Conservation (phyloP, 2,888 invertebrate species). For the Lycocerus yunnanus region DNA sequence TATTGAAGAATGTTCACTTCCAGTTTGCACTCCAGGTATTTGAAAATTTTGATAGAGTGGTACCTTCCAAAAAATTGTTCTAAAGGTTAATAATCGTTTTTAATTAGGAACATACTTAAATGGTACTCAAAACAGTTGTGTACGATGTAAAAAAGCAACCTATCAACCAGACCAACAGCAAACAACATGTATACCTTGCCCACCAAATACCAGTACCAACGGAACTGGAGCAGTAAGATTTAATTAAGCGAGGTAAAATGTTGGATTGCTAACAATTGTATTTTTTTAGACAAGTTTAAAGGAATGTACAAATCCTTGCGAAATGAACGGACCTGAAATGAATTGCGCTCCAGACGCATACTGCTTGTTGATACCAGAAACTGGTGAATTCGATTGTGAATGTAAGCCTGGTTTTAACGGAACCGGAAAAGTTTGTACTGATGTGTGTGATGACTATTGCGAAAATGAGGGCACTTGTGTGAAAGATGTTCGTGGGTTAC, state of each 20-base stretch:
- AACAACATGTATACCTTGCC: conserved; percentile 83
- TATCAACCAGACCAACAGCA: conserved; percentile 91
- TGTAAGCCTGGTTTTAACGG: conserved; percentile 94
- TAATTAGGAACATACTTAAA: conserved; percentile 78
- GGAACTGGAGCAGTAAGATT: conserved; percentile 76
- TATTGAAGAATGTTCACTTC: conserved; percentile 89
- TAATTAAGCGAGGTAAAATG: background rate
- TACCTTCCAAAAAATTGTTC: background rate
- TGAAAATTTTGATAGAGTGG: too few species aligned
- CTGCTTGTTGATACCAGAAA: conserved; percentile 82
- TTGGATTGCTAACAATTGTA: background rate
- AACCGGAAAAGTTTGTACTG: conserved; percentile 79
- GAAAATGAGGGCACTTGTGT: conserved; percentile 89
- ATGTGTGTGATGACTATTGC: conserved; percentile 84
- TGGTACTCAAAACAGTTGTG: conserved; percentile 82
- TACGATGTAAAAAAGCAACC: conserved; percentile 85
- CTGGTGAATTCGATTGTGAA: conserved; percentile 85
- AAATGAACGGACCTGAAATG: conserved; percentile 79
- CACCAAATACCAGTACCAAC: conserved; percentile 88
- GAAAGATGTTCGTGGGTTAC: conserved; percentile 81
- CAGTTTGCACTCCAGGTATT: conserved; percentile 77
- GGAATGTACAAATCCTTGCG: conserved; percentile 91
- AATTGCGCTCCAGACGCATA: conserved; percentile 88
- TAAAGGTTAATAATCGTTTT: background rate
- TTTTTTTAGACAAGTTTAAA: conserved; percentile 69